Percentiles rank a stretch among this genome's conserved stretches.
Evolutionary conservation across 2,113 vertebrate genomes (phyloP).

Genomic region (Eolophus roseicapilla): DNA sequence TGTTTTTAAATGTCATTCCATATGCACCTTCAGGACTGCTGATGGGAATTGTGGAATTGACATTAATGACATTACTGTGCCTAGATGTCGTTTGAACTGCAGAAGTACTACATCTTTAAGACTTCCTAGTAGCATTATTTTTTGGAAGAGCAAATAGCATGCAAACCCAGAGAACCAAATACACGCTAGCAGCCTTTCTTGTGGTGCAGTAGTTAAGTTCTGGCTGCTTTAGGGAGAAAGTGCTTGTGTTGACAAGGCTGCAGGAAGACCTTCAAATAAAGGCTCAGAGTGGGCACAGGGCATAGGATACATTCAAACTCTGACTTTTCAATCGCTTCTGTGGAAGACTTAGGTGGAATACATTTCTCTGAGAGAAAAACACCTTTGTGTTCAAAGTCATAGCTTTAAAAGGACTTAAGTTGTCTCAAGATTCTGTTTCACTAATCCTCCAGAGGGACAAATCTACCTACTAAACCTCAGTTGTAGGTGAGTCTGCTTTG

Average conservation of each 20-base stretch:
- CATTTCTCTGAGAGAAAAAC: background rate
- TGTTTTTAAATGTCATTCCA: constrained; percentile 33
- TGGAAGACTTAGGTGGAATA: background rate
- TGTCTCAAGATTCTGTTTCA: background rate
- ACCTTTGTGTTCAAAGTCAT: background rate
- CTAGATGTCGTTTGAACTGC: background rate
- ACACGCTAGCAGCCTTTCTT: background rate
- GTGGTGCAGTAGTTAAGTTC: background rate
- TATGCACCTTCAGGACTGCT: background rate
- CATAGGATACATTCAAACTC: background rate
- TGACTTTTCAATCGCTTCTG: background rate
- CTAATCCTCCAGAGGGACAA: background rate
- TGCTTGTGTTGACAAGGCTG: background rate
- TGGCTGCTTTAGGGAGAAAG: background rate
- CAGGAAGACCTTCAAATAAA: background rate
- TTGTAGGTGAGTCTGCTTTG: background rate
- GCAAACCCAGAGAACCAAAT: background rate
- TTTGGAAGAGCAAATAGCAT: background rate
- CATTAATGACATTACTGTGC: background rate
- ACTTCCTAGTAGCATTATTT: background rate
- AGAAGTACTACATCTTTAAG: background rate
- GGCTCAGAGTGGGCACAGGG: background rate
- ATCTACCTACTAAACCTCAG: background rate
- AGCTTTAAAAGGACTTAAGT: background rate
- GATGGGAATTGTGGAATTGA: background rate